These are phyloP conservation scores for Salvelinus alpinus DNA, from an alignment of 2,113 vertebrate species.

Conservation along the genomic window DNA sequence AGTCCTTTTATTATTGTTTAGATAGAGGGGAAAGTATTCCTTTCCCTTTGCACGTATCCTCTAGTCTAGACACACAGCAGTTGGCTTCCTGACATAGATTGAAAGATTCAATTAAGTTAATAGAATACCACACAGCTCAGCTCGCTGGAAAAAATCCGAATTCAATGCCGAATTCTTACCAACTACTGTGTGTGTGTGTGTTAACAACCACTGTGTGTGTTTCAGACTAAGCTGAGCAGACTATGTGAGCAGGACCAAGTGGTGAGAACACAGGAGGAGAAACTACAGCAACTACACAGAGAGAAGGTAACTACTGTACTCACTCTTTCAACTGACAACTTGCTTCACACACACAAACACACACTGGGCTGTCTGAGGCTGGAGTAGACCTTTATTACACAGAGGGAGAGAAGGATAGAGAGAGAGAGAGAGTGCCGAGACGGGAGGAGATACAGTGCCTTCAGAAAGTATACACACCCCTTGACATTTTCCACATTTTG, in stretches of 20 bases:
- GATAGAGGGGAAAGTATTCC: not conserved
- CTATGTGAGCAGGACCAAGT: constrained; percentile 94
- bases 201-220: constrained; percentile 11
- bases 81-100: not conserved
- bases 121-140: not conserved
- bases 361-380: not conserved
- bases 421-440: too few species aligned
- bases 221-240: constrained; percentile 88
- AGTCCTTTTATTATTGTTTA: not conserved
- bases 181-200: constrained; percentile 12
- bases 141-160: too few species aligned
- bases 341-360: not conserved
- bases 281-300: constrained; percentile 93
- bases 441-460: too few species aligned
- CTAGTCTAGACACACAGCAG: not conserved
- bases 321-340: too few species aligned
- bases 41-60: not conserved
- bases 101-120: not conserved
- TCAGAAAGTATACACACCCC: too few species aligned
- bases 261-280: constrained; percentile 89
- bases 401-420: too few species aligned
- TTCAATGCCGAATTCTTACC: too few species aligned
- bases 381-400: too few species aligned
- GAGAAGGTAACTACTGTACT: constrained; percentile 82
- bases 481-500: too few species aligned